Percentiles rank a stretch among this genome's conserved stretches.
phyloP scores from a whole-genome alignment of 2,888 invertebrate genomes.

The Priocnemis perturbator region DNA sequence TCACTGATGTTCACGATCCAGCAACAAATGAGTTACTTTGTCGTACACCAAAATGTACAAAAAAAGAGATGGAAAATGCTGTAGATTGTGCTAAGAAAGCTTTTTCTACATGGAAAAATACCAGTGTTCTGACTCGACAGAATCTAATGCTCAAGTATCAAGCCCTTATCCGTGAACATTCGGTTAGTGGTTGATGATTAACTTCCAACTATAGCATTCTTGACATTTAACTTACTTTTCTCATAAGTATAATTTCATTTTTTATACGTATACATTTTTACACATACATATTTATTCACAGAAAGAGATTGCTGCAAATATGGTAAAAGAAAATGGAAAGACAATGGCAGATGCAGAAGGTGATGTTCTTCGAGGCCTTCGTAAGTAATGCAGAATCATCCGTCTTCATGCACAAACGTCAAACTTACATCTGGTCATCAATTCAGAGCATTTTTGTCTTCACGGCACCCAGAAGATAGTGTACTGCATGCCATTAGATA shows the following conservation, averaged over 20 bases:
- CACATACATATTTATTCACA: conserved; percentile 56
- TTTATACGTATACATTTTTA: no score
- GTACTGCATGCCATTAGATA: no score
- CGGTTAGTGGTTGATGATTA: conserved; percentile 65
- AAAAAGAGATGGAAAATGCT: conserved; percentile 91
- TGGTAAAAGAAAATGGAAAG: conserved; percentile 98
- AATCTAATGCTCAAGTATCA: conserved; percentile 90
- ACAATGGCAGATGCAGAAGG: conserved; percentile 98
- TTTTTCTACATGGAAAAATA: conserved; percentile 90
- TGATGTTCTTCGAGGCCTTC: conserved; percentile 97
- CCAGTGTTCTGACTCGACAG: conserved; percentile 94
- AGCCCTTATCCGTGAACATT: conserved; percentile 71
- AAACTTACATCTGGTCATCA: no score
- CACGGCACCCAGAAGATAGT: no score
- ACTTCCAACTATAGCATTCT: not conserved
- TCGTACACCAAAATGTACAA: conserved; percentile 93
- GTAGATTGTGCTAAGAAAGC: conserved; percentile 88
- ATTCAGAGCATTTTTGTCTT: no score
- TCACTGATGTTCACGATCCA: conserved; percentile 97
- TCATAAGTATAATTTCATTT: no score
- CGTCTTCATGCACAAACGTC: no score
- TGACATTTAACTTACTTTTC: not conserved
- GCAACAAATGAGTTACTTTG: conserved; percentile 90
- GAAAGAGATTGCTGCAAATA: conserved; percentile 91
- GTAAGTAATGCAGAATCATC: conserved; percentile 79